Base-by-base conservation (phyloP, 2,797 vertebrate species). In the Gouania willdenowi region DNA sequence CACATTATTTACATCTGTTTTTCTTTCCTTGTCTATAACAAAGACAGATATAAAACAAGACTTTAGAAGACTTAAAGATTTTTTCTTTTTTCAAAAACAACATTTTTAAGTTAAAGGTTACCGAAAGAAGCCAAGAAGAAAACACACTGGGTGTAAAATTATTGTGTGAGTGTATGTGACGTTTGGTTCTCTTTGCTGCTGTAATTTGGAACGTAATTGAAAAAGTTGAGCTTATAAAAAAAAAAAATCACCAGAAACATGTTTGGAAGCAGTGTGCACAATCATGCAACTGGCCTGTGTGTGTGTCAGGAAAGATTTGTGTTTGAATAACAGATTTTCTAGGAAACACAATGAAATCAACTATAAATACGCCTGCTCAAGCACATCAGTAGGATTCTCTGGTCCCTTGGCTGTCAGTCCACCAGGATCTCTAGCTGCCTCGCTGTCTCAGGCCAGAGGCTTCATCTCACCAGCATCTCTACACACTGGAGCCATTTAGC, bases 1-100 rank as follows among this genome's bases (percentile, higher is more conserved):
- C 89, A 90, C 87, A 89, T 87, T 90, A 90, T 90, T 88, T 89
- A 91, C 88, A 90, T 79, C 78, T 80, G 79, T 41, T 51, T 64
- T 77, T 79, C 85, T 71, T 79, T 82, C 71, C 70, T 61, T 74
- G 81, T 79, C 82, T 66, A 59, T 68, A 79, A 82, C 68, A 84
- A 63, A 83, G 70, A 82, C 66, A 81, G 50, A 79, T 72, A 73
- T 82, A 71, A 82, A 60, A 84, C 71, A 70, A 71, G 42, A 76
- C 53, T 69, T 75, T 48, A 78, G 82, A 77, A 73, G 66, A 85
- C 76, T 67, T 39, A 70, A 77, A 63, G 77, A 66, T n/a, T n/a
- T n/a, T n/a, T n/a, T n/a, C n/a, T n/a, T n/a, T n/a, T n/a, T n/a
- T n/a, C n/a, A 74, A 70, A 64, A 49, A 37, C 71, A 77, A 63